These are phyloP conservation scores for Acromyrmex charruanus DNA, from an alignment of 1,140 invertebrate genomes.

Conservation along the genomic window DNA sequence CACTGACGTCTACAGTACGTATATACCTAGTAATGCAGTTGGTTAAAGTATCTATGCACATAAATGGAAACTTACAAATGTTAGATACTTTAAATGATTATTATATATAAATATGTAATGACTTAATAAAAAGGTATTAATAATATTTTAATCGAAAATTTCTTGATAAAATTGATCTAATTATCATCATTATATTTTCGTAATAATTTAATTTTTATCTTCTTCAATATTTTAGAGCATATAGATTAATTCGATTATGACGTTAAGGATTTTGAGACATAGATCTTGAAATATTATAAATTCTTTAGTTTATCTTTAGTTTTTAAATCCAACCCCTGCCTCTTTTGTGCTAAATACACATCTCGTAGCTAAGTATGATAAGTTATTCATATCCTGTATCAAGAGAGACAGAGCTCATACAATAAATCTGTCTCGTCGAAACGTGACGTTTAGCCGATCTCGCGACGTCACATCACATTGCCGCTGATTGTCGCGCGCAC, in stretches of 20 bases:
- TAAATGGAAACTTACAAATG: neutral
- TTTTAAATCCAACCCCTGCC: neutral
- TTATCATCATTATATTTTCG: neutral
- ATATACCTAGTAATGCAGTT: neutral
- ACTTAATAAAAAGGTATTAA: neutral
- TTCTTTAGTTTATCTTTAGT: neutral
- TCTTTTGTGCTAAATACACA: neutral
- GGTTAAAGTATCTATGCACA: neutral
- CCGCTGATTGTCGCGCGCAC: slow-evolving; percentile 36
- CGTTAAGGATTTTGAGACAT: neutral
- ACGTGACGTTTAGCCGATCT: slow-evolving; percentile 35
- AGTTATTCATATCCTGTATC: slow-evolving; percentile 15
- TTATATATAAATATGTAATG: neutral
- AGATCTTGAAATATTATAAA: neutral
- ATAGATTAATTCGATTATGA: neutral
- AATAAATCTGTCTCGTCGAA: slow-evolving; percentile 33
- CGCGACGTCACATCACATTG: slow-evolving; percentile 9
- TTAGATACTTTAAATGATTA: slow-evolving; percentile 13
- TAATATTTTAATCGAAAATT: neutral
- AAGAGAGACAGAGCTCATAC: neutral
- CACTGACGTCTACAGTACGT: neutral
- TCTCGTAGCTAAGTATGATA: neutral
- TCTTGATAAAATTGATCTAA: neutral
- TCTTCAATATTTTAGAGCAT: neutral
- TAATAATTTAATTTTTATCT: neutral